Base-by-base conservation (phyloP, 1,140 invertebrate species). In the Neocloeon triangulifer region DNA sequence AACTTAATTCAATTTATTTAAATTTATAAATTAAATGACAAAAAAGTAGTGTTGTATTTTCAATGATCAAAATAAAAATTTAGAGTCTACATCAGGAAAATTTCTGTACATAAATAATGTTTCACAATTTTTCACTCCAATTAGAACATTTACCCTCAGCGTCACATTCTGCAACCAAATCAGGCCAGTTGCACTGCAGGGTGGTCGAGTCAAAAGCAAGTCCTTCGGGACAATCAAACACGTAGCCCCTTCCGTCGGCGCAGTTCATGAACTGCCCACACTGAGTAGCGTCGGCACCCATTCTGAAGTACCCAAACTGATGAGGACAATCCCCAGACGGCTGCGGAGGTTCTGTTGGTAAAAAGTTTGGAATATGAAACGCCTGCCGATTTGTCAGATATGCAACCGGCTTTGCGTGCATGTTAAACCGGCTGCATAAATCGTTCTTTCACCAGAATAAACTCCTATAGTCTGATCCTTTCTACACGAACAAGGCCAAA, bases 191-290 rank as follows among this genome's bases (percentile, higher is more conserved):
- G 46, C 84, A 86, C 20, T 71, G 62, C 41, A 79, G 76, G 2
- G 53, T 68, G 27, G 70, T 63, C 5, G 68, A 55, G 45, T 76
- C 79, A 50, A 80, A 89, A 5, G 82, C 79, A 10, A 91, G 53
- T 13, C 84, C 84, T 48, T 82, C 78, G 0, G 77, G 75, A 45
- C 80, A 85, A 10, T 66, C 59, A 41, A 63, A 66, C 7, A 63
- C 45, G 40, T 62, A 68, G 5, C 61, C 64, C 1, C 58, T 55
- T 7, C 82, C 82, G 25, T 69, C 66, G 0, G 71, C 76, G 43
- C 84, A 89, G 42, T 77, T 82, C 52, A 74, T 74, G 47, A 85
- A 91, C 39, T 72, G 60, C 8, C 79, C 76, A 46, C 84, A 89
- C 43, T 80, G 65, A 0, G 53, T 46, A 4, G 56, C 43, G 43